Evolutionary conservation across 2,888 invertebrate genomes (phyloP).

Genomic region (Melanargia galathea): DNA sequence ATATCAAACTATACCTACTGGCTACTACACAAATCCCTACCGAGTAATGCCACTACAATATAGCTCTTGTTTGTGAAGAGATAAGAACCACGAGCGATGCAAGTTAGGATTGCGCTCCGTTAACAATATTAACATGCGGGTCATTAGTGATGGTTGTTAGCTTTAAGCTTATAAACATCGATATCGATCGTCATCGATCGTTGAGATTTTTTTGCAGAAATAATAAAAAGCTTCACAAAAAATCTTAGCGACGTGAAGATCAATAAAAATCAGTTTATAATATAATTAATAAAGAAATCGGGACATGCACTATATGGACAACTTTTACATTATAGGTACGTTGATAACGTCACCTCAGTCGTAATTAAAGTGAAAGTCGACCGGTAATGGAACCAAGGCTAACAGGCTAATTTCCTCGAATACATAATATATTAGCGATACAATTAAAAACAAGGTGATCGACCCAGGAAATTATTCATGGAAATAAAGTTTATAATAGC

Average conservation of each 20-base stretch:
- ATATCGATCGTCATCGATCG: too few species aligned
- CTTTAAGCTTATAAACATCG: constrained; percentile 45
- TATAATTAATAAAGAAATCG: not conserved
- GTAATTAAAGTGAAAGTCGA: constrained; percentile 36
- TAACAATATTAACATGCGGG: constrained; percentile 64
- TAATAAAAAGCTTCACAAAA: too few species aligned
- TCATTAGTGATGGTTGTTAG: constrained; percentile 50
- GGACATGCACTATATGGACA: not conserved
- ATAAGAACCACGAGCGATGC: constrained; percentile 32
- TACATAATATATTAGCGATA: not conserved
- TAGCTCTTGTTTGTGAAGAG: constrained; percentile 26
- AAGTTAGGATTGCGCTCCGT: constrained; percentile 47
- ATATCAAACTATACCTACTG: constrained; percentile 17
- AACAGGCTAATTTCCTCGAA: constrained; percentile 19
- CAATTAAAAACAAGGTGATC: constrained; percentile 10
- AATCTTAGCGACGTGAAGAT: too few species aligned
- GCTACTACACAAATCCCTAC: constrained; percentile 12
- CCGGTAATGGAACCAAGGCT: constrained; percentile 27
- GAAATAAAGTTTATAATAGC: not conserved
- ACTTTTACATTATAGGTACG: not conserved
- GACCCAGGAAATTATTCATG: constrained; percentile 7
- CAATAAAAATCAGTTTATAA: not conserved
- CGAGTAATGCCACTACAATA: constrained; percentile 12
- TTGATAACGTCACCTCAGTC: not conserved
- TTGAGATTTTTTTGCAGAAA: too few species aligned